Base-by-base conservation (phyloP, 2,113 vertebrate species). In the Ctenodactylus gundi region DNA sequence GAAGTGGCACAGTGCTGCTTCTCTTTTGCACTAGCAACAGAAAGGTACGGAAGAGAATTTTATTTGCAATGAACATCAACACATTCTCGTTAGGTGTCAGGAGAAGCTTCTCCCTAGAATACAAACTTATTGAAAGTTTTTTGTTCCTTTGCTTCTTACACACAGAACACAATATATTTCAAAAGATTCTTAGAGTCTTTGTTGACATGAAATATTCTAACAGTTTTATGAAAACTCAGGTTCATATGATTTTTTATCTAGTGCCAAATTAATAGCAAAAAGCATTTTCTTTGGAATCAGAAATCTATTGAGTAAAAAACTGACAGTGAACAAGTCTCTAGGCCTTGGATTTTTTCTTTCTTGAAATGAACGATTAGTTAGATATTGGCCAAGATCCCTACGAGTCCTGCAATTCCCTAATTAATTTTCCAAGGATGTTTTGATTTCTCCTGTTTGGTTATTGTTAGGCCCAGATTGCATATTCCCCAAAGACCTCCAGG, bases 71-170 rank as follows among this genome's bases (percentile, higher is more conserved):
- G 87, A 92, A 91, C 90, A 90, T 68, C 78, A 88, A 0, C 95
- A 88, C 73, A 31, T 96, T 97, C 67, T 91, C 97, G n/a, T 87
- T 95, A 95, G 91, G 36, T 83, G 86, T 95, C 55, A 41, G 91
- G 91, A 94, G 96, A 44, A 20, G 9, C 93, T 95, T 85, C 92
- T 97, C 73, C 94, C 87, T 93, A 96, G 84, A 94, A 53, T 91
- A 88, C 87, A 94, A 94, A 94, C 57, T 94, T 96, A 96, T 91
- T 95, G 95, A 90, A 91, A 39, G 75, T 73, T 94, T 60, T 49
- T 41, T 65, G 7, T 14, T 25, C 80, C 70, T 95, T 85, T 57
- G 11, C 3, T 93, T 94, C 83, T 83, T 88, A 49, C 67, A 92
- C 94, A 62, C 57, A 0, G 20, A 64, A 29, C 29, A 89, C 95